Percentiles rank a stretch among this genome's conserved stretches.
phyloP scores from a whole-genome alignment of 2,113 vertebrate genomes.

The Anseranas semipalmata region DNA sequence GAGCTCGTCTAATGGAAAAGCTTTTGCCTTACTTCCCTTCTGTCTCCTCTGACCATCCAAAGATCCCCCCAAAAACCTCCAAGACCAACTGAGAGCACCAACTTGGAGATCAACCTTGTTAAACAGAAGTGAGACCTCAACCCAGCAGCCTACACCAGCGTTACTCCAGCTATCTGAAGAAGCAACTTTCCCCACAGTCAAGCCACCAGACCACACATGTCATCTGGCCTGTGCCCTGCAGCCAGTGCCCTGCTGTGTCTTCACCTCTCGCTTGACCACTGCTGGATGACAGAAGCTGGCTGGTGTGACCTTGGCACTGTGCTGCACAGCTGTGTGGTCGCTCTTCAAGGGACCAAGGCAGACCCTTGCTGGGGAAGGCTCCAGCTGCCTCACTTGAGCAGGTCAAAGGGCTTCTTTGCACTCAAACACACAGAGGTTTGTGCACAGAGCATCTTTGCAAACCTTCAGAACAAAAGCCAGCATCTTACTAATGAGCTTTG shows the following conservation, averaged over 20 bases:
- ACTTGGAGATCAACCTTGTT: neutral
- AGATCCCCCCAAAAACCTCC: neutral
- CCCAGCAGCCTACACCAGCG: neutral
- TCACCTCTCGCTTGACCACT: neutral
- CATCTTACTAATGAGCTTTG: neutral
- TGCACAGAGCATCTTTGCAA: neutral
- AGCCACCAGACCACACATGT: neutral
- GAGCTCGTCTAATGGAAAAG: neutral
- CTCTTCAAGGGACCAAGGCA: neutral
- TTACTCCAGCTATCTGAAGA: neutral
- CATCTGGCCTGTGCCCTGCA: neutral
- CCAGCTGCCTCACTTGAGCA: neutral
- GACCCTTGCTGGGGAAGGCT: neutral
- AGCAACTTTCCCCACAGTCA: neutral
- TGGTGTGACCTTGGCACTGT: neutral
- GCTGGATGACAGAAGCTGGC: neutral
- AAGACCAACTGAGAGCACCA: neutral
- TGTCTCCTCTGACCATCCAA: neutral
- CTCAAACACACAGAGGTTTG: neutral
- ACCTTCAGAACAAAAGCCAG: neutral
- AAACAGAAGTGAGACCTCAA: neutral
- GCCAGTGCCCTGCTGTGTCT: rapidly evolving
- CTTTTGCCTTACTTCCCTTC: neutral
- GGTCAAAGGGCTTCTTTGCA: neutral
- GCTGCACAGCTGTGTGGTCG: rapidly evolving